phyloP scores from a whole-genome alignment of 2,797 vertebrate genomes.

The Pygocentrus nattereri region DNA sequence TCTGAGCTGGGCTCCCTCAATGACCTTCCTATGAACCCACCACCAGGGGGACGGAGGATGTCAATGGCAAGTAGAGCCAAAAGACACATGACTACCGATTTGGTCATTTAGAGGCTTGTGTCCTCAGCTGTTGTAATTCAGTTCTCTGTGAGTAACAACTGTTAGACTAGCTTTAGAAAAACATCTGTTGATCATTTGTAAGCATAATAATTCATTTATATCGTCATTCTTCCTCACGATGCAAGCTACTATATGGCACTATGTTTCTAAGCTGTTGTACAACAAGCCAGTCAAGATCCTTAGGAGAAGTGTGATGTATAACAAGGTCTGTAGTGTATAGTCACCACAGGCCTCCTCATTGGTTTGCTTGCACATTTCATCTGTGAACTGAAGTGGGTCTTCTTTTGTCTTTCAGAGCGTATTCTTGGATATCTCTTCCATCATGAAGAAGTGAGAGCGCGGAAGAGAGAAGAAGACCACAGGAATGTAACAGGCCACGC shows the following conservation, averaged over 20 bases:
- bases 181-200: neutral
- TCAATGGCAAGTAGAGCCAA: conserved; percentile 88
- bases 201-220: too few relatives aligned
- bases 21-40: conserved; percentile 79
- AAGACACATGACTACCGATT: conserved; percentile 44
- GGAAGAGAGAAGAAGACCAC: conserved; percentile 3
- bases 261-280: too few relatives aligned
- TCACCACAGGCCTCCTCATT: neutral
- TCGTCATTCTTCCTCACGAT: too few relatives aligned
- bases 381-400: conserved; percentile 11
- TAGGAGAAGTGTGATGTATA: neutral
- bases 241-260: too few relatives aligned
- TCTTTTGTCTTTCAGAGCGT: conserved; percentile 85
- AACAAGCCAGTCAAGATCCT: neutral
- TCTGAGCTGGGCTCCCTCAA: conserved; percentile 80
- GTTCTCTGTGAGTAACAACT: conserved; percentile 37
- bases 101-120: conserved; percentile 43
- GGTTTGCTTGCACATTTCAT: neutral
- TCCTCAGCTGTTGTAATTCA: conserved; percentile 10
- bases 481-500: conserved; percentile 41
- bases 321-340: neutral
- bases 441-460: conserved; percentile 91
- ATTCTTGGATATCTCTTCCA: conserved; percentile 93
- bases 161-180: neutral
- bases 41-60: conserved; percentile 81